phyloP scores from a whole-genome alignment of 1,140 invertebrate genomes.

The Drosophila subpulchrella region DNA sequence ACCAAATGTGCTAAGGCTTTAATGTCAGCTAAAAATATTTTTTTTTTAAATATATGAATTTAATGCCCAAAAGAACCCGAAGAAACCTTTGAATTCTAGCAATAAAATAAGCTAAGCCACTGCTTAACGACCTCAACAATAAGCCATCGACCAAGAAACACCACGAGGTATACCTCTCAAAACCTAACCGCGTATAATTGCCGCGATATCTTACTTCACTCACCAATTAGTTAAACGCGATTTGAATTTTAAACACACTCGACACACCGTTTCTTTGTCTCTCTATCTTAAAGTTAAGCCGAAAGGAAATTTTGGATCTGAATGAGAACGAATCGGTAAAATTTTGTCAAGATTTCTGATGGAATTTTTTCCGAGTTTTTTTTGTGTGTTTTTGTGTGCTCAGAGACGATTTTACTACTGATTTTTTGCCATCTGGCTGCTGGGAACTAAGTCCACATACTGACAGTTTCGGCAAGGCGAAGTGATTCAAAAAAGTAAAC shows the following conservation, averaged over 20 bases:
- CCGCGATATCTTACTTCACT: not conserved
- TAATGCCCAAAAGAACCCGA: not conserved
- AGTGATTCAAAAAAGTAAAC: conserved; percentile 1
- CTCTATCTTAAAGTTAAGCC: conserved; percentile 9
- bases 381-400: conserved; percentile 44
- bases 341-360: conserved; percentile 33
- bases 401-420: conserved; percentile 48
- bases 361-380: conserved; percentile 53
- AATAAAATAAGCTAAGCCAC: too few species aligned
- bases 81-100: not conserved
- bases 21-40: not conserved
- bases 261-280: not conserved
- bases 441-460: conserved; percentile 4
- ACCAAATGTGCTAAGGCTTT: not conserved
- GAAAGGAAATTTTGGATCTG: conserved; percentile 11
- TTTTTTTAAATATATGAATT: not conserved
- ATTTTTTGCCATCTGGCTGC: conserved; percentile 9
- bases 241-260: conserved; percentile 14
- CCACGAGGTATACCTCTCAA: too few species aligned
- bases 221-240: conserved; percentile 5
- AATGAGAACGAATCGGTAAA: conserved; percentile 10
- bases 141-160: too few species aligned
- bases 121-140: too few species aligned
- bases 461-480: conserved; percentile 16
- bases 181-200: not conserved